A percentile compares a stretch with the other conserved stretches of the same genome.
phyloP scores from a whole-genome alignment of 2,888 invertebrate species.

The Muscina levida region DNA sequence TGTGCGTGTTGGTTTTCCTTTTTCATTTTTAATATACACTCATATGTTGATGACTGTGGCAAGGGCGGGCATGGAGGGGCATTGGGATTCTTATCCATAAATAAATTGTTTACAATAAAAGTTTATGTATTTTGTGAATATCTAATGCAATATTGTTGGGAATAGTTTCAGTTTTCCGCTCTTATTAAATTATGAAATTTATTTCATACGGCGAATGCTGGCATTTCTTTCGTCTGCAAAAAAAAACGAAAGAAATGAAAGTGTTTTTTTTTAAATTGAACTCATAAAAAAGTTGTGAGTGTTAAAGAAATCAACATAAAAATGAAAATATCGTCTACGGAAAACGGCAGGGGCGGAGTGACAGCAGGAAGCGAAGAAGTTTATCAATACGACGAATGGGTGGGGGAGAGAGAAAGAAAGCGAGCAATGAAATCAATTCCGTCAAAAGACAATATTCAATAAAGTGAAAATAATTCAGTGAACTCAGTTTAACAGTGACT shows the following conservation, averaged over 20 bases:
- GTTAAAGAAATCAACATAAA: conserved; percentile 51
- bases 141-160: conserved; percentile 47
- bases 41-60: conserved; percentile 47
- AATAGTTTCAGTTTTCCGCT: conserved; percentile 50
- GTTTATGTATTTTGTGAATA: conserved; percentile 53
- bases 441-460: conserved; percentile 57
- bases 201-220: conserved; percentile 4
- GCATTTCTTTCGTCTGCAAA: conserved; percentile 25
- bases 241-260: neutral
- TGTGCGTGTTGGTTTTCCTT: neutral
- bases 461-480: conserved; percentile 61
- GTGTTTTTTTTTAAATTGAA: conserved; percentile 31
- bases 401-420: neutral
- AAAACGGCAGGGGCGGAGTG: conserved; percentile 13
- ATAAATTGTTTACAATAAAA: conserved; percentile 58
- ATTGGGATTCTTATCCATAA: conserved; percentile 45
- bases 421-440: conserved; percentile 55
- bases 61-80: conserved; percentile 18
- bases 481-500: conserved; percentile 53
- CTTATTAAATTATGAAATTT: conserved; percentile 58
- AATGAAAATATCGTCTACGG: neutral
- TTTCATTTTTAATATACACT: conserved; percentile 60
- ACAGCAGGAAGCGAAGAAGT: conserved; percentile 20
- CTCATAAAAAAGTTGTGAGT: conserved; percentile 43
- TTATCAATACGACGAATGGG: conserved; percentile 38